A percentile compares a stretch with the other conserved stretches of the same genome.
These are phyloP conservation scores for Verasper variegatus DNA, from an alignment of 2,113 vertebrate species.

Conservation along the genomic window DNA sequence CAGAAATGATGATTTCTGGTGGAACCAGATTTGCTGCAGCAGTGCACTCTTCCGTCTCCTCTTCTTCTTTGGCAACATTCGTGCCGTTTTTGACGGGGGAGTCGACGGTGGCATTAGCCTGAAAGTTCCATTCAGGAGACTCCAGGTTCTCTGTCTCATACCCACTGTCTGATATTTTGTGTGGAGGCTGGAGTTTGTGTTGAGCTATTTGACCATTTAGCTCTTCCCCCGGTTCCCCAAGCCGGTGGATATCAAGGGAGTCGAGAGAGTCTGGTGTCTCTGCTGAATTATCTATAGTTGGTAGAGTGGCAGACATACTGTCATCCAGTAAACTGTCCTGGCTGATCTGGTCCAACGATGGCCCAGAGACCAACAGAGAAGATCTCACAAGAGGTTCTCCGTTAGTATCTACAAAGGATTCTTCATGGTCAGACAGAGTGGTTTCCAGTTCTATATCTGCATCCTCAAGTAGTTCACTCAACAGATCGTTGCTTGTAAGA, in stretches of 20 bases:
- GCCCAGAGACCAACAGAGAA: conserved; percentile 78
- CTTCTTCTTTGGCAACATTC: conserved; percentile 48
- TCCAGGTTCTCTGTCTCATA: conserved; percentile 98
- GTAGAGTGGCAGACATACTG: conserved; percentile 82
- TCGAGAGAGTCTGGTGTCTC: conserved; percentile 94
- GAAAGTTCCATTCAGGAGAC: conserved; percentile 96
- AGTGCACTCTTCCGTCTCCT: conserved; percentile 36
- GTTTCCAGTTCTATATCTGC: conserved; percentile 70
- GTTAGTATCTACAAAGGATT: conserved; percentile 82
- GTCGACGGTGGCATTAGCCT: conserved; percentile 76
- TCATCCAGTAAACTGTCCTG: conserved; percentile 93
- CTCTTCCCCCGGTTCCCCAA: conserved; percentile 78
- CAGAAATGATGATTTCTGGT: conserved; percentile 90
- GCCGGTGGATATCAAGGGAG: conserved; percentile 88
- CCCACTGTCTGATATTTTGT: conserved; percentile 95
- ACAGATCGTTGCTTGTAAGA: conserved; percentile 72
- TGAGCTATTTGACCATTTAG: conserved; percentile 60
- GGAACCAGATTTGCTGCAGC: conserved; percentile 58
- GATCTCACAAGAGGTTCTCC: conserved; percentile 52
- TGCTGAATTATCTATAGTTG: conserved; percentile 80
- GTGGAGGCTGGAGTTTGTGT: conserved; percentile 89
- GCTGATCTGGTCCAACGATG: conserved; percentile 88
- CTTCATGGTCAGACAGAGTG: conserved; percentile 75
- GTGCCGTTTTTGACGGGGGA: conserved; percentile 68
- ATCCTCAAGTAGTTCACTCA: conserved; percentile 78